Base-by-base conservation (phyloP, 2,113 vertebrate species). In the Aix galericulata region DNA sequence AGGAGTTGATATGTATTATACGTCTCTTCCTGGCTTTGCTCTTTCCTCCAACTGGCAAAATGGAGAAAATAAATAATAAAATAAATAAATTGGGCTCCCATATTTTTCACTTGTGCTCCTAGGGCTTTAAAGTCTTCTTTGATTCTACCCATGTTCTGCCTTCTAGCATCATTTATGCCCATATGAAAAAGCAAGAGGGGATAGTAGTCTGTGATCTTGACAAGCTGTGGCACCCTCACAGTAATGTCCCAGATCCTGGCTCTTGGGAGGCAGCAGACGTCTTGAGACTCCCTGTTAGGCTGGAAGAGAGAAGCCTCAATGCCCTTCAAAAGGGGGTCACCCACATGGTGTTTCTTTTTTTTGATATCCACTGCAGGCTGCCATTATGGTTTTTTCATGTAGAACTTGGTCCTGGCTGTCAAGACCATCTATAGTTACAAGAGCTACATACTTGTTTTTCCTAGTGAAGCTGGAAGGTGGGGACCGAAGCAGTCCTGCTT, bases 291-390 rank as follows among this genome's bases (percentile, higher is more conserved):
- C 36, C 12, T 63, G 4, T 59, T 44, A 80, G 42, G 31, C 8
- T 3, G 11, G 11, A 27, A 29, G 6, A 13, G 10, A n/a, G 42
- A 17, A 3, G 1, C 1, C 26, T 68, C 17, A 40, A 3, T 40
- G 21, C 10, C 55, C 36, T 36, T 59, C 59, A 64, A 53, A 4
- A 48, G 29, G 31, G 13, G 69, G 17, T 26, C 17, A 50, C 14
- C 38, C 62, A 18, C 17, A 36, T 5, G 1, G 25, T 0, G 0
- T 29, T 13, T 50, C 36, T 52, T 71, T 82, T 58, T 36, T 36
- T 29, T 1, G 1, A 2, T n/a, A 13, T 26, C 31, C 23, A 4
- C 11, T 46, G 13, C 52, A 53, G 52, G 52, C 52, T 53, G 52
- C 25, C 25, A 26, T 25, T 53, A 53, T 25, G 25, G 52, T 53